phyloP scores from a whole-genome alignment of 2,113 vertebrate species.

The Sylvilagus bachmani region DNA sequence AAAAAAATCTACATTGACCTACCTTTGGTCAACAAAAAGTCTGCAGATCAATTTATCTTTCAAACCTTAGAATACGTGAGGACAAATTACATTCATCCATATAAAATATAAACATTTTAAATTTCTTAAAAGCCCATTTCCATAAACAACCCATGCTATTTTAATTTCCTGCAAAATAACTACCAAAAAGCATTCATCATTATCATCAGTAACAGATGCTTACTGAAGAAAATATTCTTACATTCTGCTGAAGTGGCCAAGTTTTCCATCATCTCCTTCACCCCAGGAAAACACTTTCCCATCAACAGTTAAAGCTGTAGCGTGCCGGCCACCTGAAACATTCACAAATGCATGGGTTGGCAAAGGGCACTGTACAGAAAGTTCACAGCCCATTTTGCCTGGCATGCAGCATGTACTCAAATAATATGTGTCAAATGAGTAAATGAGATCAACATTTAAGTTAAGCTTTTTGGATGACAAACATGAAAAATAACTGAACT shows the following conservation, averaged over 20 bases:
- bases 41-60: background rate
- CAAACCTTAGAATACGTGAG: background rate
- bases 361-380: fast-evolving
- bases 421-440: background rate
- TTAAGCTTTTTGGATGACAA: background rate
- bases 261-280: constrained; percentile 98
- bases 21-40: background rate
- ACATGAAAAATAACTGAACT: background rate
- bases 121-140: background rate
- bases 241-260: constrained; percentile 99
- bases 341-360: background rate
- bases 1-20: background rate
- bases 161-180: constrained; percentile 8
- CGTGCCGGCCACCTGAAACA: constrained; percentile 95
- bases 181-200: background rate
- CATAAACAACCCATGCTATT: background rate
- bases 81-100: background rate
- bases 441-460: background rate
- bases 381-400: background rate
- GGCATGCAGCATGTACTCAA: background rate
- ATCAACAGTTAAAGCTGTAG: constrained; percentile 97
- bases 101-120: background rate
- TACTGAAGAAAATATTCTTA: constrained; percentile 83
- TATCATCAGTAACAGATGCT: background rate
- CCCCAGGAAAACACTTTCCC: constrained; percentile 99